These are phyloP conservation scores for Hippocampus abdominalis DNA, from an alignment of 2,113 vertebrate genomes.

Conservation along the genomic window DNA sequence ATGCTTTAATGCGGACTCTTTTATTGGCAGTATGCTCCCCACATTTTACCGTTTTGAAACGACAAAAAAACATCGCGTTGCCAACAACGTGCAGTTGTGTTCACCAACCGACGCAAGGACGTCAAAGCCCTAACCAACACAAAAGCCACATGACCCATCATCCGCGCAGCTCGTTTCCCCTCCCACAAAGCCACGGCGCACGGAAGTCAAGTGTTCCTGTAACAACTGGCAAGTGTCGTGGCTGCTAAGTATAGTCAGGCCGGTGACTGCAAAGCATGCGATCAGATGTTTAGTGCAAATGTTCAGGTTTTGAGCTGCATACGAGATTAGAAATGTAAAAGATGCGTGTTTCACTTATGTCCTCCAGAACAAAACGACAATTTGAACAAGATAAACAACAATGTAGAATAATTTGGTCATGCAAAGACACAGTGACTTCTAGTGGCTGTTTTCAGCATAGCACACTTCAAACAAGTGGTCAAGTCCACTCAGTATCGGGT, in stretches of 20 bases:
- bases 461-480: neutral
- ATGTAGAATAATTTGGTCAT: neutral
- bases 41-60: too few species aligned
- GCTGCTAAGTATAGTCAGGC: conserved; percentile 1
- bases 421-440: neutral
- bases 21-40: too few species aligned
- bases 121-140: conserved; percentile 48
- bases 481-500: neutral
- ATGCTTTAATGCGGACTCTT: too few species aligned
- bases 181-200: conserved; percentile 19
- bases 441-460: neutral
- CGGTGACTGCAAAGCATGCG: neutral
- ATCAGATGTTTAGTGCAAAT: neutral
- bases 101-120: conserved; percentile 4
- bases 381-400: neutral
- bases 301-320: neutral
- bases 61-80: too few species aligned
- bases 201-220: conserved; percentile 21
- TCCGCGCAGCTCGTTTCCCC: conserved; percentile 24
- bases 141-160: conserved; percentile 58
- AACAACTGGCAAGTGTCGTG: conserved; percentile 17
- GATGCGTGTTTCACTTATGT: neutral
- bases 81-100: neutral
- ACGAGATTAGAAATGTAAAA: neutral
- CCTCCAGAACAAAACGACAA: neutral